These are phyloP conservation scores for Champsocephalus gunnari DNA, from an alignment of 2,797 vertebrate species.

Conservation along the genomic window DNA sequence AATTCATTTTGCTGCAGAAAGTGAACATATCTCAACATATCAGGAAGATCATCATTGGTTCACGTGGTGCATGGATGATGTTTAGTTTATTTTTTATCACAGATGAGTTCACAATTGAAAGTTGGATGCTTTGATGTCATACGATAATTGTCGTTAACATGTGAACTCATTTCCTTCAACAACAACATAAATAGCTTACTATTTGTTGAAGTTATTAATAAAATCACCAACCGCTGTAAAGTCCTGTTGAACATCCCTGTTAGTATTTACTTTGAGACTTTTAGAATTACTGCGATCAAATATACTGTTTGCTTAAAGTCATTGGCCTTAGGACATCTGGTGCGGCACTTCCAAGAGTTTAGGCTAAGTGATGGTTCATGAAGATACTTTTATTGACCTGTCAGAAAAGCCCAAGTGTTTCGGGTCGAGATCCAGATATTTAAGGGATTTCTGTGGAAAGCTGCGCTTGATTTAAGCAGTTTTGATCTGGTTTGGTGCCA, in stretches of 20 bases:
- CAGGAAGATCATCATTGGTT: background rate
- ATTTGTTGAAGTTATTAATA: background rate
- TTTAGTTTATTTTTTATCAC: background rate
- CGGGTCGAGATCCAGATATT: background rate
- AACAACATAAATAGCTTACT: background rate
- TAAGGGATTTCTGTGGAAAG: no score
- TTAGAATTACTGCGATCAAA: slow-evolving; percentile 5
- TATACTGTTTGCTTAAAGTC: background rate
- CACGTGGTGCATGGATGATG: background rate
- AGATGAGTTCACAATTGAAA: background rate
- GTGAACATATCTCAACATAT: background rate
- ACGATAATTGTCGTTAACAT: no score
- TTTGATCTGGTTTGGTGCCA: background rate
- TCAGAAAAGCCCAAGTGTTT: background rate
- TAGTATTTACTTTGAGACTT: slow-evolving; percentile 7
- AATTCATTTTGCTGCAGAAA: slow-evolving; percentile 1
- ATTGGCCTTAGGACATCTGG: background rate
- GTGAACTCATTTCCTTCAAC: no score
- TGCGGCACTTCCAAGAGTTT: background rate
- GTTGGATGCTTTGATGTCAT: background rate
- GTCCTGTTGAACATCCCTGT: slow-evolving; percentile 4
- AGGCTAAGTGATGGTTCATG: background rate
- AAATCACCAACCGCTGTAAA: background rate
- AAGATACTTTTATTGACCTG: slow-evolving; percentile 2
- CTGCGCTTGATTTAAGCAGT: background rate